Evolutionary conservation across 2,113 vertebrate species (phyloP), one percentile per base, ranked within the genome.

Genomic region (Elachura formosa): DNA sequence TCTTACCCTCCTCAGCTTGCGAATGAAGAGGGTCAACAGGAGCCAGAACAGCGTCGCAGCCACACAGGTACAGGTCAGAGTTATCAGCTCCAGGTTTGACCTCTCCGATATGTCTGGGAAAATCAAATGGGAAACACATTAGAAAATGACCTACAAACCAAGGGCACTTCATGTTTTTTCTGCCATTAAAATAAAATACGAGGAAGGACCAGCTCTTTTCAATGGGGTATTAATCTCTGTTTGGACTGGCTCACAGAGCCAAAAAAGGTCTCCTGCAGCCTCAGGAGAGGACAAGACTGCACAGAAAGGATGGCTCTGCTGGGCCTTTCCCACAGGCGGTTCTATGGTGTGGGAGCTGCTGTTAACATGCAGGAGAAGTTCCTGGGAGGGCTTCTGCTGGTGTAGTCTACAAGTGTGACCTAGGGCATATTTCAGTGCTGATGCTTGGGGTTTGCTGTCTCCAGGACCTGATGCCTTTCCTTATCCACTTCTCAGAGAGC

Each of bases 11-110:
- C 98, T 99, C 71, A 99, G 96, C 97, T 98, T 99, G 61, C 98
- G 98, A 95, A 99, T 99, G 85, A 99, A 98, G 80, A 99, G 98
- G 0, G 99, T 99, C 94, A 99, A 49, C 36, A 99, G 94, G 54
- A 99, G 98, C 99, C 99, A 99, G 96, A 99, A 98, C 63, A 99
- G 97, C 0, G 98, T 98, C 0, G 98, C 99, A 83, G 98, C 98
- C 92, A 99, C 98, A 12, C 99, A 99, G 87, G 99, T 99, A 75
- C 99, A 99, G 6, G 98, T 98, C 76, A 99, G 96, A 1, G 98
- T 98, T 82, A 99, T 98, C 52, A 99, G 97, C 96, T 99, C 99
- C 97, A 99, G 93, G 55, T 98, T 98, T 5, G 99, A 98, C 67
- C 95, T 97, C 91, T 99, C 98, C 0, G 98, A 94, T 17, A 96